Percentiles rank a stretch among this genome's conserved stretches.
Evolutionary conservation across 2,113 vertebrate species (phyloP).

Genomic region (Astur gentilis): DNA sequence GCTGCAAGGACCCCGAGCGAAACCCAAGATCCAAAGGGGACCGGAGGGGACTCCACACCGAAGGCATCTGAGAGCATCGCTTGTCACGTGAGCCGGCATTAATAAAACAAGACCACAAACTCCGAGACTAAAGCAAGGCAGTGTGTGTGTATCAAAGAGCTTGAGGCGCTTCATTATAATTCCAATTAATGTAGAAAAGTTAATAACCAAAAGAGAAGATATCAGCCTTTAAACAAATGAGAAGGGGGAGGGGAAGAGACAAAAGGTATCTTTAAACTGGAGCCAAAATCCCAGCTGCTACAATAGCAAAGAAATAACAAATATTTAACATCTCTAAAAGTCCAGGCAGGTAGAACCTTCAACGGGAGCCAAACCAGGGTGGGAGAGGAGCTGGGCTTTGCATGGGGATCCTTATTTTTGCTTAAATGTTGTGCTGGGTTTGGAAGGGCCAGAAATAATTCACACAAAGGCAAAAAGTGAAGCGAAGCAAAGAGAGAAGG

Average conservation of each 20-base stretch:
- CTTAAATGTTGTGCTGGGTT: not conserved
- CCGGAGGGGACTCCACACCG: not conserved
- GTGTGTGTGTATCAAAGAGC: not conserved
- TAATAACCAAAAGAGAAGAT: not conserved
- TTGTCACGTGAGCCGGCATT: not conserved
- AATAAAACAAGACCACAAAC: not conserved
- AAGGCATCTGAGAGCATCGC: not conserved
- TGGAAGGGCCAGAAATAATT: not conserved
- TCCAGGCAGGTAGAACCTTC: not conserved
- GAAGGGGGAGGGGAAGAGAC: not conserved
- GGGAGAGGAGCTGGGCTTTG: not conserved
- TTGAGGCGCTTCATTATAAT: not conserved
- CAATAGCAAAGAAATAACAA: not conserved
- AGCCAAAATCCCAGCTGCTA: not conserved
- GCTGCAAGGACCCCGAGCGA: not conserved
- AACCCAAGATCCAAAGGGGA: not conserved
- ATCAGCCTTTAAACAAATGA: not conserved
- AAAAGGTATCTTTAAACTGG: not conserved
- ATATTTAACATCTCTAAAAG: not conserved
- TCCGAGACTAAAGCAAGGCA: not conserved
- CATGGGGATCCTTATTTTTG: not conserved
- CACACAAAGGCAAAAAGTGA: not conserved
- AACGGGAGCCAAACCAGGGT: fast-evolving
- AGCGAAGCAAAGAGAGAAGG: not conserved
- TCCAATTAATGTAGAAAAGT: not conserved